These are phyloP conservation scores for Drosophila kambysellisi DNA, from an alignment of 2,888 invertebrate species.

Conservation along the genomic window DNA sequence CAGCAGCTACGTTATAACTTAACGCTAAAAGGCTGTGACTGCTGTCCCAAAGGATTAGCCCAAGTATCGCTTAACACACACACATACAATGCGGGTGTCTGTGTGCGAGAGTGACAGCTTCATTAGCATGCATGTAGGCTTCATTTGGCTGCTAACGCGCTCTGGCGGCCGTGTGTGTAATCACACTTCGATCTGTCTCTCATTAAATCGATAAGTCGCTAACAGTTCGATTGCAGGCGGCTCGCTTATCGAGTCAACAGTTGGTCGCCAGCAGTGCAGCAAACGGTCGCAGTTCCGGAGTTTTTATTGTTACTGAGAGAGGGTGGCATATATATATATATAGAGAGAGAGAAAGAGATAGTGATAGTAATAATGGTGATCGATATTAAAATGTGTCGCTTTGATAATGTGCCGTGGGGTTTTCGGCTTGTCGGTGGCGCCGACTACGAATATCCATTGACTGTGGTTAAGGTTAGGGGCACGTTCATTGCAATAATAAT, in stretches of 20 bases:
- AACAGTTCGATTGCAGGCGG: constrained; percentile 30
- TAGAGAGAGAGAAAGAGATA: background rate
- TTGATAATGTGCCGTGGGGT: constrained; percentile 90
- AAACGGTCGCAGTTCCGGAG: constrained; percentile 34
- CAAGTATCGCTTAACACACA: constrained; percentile 5
- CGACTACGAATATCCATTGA: constrained; percentile 90
- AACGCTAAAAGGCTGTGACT: constrained; percentile 66
- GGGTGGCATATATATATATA: background rate
- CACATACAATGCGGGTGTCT: background rate
- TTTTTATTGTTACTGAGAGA: background rate
- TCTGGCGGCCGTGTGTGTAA: constrained; percentile 33
- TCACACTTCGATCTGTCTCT: constrained; percentile 12
- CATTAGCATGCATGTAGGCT: constrained; percentile 70
- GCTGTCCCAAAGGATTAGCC: constrained; percentile 66
- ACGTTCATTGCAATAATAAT: constrained; percentile 30
- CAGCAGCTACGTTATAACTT: constrained; percentile 16
- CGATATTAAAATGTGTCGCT: constrained; percentile 88
- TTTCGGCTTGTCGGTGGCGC: constrained; percentile 91
- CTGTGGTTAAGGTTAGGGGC: constrained; percentile 89
- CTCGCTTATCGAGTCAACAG: constrained; percentile 59
- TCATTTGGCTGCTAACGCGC: constrained; percentile 46
- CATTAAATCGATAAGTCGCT: constrained; percentile 42
- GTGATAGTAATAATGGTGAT: constrained; percentile 86
- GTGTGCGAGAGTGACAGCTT: constrained; percentile 41
- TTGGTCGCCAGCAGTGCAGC: constrained; percentile 67